Evolutionary conservation across 2,888 invertebrate species (phyloP).

Genomic region (Drosophila meridiana): DNA sequence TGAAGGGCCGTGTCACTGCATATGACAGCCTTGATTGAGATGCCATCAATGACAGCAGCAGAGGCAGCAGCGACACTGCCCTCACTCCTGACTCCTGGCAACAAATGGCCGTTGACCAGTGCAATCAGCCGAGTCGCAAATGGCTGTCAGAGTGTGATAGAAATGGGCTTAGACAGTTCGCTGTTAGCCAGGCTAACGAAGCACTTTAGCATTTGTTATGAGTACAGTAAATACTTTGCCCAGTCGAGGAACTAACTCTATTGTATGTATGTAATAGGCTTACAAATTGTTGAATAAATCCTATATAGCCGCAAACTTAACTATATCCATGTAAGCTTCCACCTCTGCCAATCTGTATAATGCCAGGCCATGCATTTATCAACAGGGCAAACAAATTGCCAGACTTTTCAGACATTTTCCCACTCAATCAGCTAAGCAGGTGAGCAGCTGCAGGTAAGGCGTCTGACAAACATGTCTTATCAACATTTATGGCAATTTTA

Average conservation of each 20-base stretch:
- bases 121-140: conserved; percentile 24
- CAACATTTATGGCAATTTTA: conserved; percentile 76
- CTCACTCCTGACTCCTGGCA: conserved; percentile 5
- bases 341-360: conserved; percentile 41
- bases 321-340: conserved; percentile 11
- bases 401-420: background rate
- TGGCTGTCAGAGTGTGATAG: conserved; percentile 32
- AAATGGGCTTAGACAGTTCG: conserved; percentile 36
- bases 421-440: conserved; percentile 33
- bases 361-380: conserved; percentile 56
- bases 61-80: conserved; percentile 15
- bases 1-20: conserved; percentile 54
- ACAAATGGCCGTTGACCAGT: conserved; percentile 50
- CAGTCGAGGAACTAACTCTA: too few species aligned
- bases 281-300: conserved; percentile 45
- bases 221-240: background rate
- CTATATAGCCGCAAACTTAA: conserved; percentile 19
- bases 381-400: conserved; percentile 51
- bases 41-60: conserved; percentile 69
- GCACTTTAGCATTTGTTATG: background rate
- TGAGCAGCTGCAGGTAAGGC: conserved; percentile 36
- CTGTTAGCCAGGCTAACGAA: conserved; percentile 23
- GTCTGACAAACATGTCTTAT: conserved; percentile 71
- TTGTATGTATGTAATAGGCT: conserved; percentile 13
- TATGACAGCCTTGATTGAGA: conserved; percentile 74